Evolutionary conservation across 2,797 vertebrate species (phyloP), one percentile per base, ranked within the genome.

Genomic region (Sphaeramia orbicularis): DNA sequence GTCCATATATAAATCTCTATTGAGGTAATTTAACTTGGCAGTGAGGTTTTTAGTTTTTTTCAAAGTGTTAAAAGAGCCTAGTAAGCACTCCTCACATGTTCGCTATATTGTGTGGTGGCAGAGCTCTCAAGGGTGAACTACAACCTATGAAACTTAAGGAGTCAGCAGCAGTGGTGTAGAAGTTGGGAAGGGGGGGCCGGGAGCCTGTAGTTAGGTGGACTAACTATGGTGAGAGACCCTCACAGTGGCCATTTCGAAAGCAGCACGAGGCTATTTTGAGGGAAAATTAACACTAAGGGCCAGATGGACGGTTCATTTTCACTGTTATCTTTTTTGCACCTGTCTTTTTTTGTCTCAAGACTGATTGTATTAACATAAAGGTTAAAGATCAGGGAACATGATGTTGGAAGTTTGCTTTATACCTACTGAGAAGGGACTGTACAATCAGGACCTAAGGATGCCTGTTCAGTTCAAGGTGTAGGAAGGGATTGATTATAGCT

Each of bases 201-300:
- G 74, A 86, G 82, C 62, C 76, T 81, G 84, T 50, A 74, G 83
- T 84, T 80, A 82, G 87, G 89, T 70, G 78, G 71, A 77, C 70
- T 89, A 42, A 82, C 91, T 91, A 91, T 92, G 92, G 83, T 77
- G 89, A 89, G 89, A 89, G 91, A 92, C 82, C 76, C 91, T 91
- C 91, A 52, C 77, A 66, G 82, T 78, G 82, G 88, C 88, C 89
- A 81, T 92, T 90, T 68, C 62, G 82, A 71, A 83, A 66, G 42
- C 16, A 75, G 73, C 40, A 64, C 65, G 30, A 38, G 36, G 74
- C 78, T 74, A 74, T 85, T 88, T 74, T 58, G 53, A 71, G 66
- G 60, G 71, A 66, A 87, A 90, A 91, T 89, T 64, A 89, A 84
- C 88, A 77, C 68, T 70, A 74, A 78, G 71, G 79, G 67, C 80